Evolutionary conservation across 1,140 invertebrate genomes (phyloP).

Genomic region (Dendrolimus punctatus): DNA sequence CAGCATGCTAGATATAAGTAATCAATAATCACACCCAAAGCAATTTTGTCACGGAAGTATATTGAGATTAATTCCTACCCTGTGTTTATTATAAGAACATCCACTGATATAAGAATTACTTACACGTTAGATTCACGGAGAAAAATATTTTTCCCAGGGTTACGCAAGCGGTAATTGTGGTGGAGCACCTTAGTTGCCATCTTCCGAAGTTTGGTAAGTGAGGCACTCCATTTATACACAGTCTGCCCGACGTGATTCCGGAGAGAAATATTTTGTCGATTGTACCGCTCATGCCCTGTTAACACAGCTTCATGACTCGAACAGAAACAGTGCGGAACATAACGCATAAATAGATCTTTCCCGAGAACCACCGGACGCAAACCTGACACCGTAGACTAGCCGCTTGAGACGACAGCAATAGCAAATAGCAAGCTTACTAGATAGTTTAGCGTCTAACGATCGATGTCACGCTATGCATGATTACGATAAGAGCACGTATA

Average conservation of each 20-base stretch:
- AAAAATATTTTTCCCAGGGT: constrained; percentile 72
- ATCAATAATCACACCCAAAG: constrained; percentile 40
- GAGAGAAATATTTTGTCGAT: constrained; percentile 71
- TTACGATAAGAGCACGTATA: constrained; percentile 66
- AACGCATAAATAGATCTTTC: constrained; percentile 70
- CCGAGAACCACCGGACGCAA: constrained; percentile 63
- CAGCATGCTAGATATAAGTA: constrained; percentile 58
- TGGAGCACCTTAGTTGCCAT: constrained; percentile 72
- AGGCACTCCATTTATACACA: constrained; percentile 70
- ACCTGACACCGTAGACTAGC: constrained; percentile 56
- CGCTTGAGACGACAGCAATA: constrained; percentile 39
- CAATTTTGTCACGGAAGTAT: constrained; percentile 42
- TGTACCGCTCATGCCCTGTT: constrained; percentile 64
- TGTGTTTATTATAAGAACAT: constrained; percentile 51
- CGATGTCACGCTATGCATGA: constrained; percentile 67
- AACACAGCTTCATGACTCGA: constrained; percentile 52
- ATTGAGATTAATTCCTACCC: constrained; percentile 30
- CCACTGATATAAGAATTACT: constrained; percentile 62
- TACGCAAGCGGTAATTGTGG: constrained; percentile 71
- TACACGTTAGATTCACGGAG: constrained; percentile 71
- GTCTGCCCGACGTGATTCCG: constrained; percentile 69
- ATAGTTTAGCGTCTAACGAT: constrained; percentile 52
- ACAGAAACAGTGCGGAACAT: constrained; percentile 61
- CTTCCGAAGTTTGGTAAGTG: constrained; percentile 70
- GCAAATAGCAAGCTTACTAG: constrained; percentile 42